These are phyloP conservation scores for Oenanthe oenanthe DNA, from an alignment of 2,113 vertebrate genomes.

Conservation along the genomic window DNA sequence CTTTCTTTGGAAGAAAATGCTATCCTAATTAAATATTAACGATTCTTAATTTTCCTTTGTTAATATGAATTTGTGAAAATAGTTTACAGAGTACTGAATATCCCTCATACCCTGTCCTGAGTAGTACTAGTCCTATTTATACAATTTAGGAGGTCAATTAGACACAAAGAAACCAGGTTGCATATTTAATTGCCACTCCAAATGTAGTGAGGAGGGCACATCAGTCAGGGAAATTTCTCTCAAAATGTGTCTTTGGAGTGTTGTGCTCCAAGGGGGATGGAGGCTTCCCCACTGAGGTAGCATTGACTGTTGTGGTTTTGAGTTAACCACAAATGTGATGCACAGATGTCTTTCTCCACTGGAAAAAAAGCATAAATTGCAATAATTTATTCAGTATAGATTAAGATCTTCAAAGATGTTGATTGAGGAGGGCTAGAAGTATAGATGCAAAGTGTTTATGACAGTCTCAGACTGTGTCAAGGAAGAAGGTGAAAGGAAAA, in stretches of 20 bases:
- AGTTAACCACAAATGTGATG: conserved; percentile 38
- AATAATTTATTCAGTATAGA: conserved; percentile 18
- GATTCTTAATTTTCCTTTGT: background rate
- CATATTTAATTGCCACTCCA: background rate
- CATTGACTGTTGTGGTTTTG: conserved; percentile 22
- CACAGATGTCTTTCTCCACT: background rate
- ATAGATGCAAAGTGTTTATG: background rate
- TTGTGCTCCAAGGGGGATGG: background rate
- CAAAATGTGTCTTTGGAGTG: background rate
- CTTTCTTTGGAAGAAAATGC: background rate
- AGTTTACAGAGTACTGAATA: background rate
- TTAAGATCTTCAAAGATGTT: conserved; percentile 50
- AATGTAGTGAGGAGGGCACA: background rate
- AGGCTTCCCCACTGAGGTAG: background rate
- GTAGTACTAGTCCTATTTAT: fast-evolving
- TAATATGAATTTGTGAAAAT: background rate
- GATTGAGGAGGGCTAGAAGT: background rate
- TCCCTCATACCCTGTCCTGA: background rate
- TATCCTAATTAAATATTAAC: background rate
- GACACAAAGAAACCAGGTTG: background rate
- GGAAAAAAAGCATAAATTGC: background rate
- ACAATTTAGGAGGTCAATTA: background rate
- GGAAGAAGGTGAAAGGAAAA: background rate
- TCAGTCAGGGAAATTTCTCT: conserved; percentile 13
- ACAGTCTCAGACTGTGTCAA: background rate